Base-by-base conservation (phyloP, 2,888 invertebrate genomes). In the Agrotis clavis region DNA sequence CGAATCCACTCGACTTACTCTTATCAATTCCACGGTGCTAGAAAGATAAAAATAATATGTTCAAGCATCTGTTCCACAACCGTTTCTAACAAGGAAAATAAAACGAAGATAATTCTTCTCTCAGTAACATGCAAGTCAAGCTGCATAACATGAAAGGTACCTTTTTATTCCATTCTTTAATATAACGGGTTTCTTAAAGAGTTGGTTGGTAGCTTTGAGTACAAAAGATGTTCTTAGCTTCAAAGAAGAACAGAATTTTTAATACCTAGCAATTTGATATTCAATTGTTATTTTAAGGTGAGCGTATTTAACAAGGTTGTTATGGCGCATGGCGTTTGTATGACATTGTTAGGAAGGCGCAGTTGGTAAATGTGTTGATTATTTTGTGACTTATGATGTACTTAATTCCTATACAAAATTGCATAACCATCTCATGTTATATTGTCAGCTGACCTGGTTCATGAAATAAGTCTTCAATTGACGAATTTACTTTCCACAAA, bases 191-290 rank as follows among this genome's bases (percentile, higher is more conserved):
- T 82, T 60, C 48, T 67, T 67, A 74, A 81, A 77, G 64, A 63
- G 53, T 71, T 74, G 67, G 70, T 74, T 65, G 66, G 66, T 73
- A 71, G 77, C 78, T 84, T 82, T 84, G 73, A 60, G 54, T 76
- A 72, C 77, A 83, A 87, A 86, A 79, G 86, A 62, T 67, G 21
- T 71, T 57, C 64, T 48, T 35, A 77, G 71, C 84, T 82, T 83
- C 82, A 77, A 77, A 77, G 62, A 41, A 41, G 53, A 71, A 60
- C 50, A 73, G 75, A 79, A 77, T 73, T 75, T 77, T 76, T 76
- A 76, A 82, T 77, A 66, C 48, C 45, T 53, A 13, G 41, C n/a
- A 50, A 64, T 78, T 68, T 67, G 51, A 50, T 79, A 67, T 71
- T 74, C 48, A 50, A 65, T 71, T 54, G 54, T 61, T 54, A 62